Percentiles rank a stretch among this genome's conserved stretches.
Conservation (phyloP, 2,113 vertebrate genomes). For the Clarias gariepinus region DNA sequence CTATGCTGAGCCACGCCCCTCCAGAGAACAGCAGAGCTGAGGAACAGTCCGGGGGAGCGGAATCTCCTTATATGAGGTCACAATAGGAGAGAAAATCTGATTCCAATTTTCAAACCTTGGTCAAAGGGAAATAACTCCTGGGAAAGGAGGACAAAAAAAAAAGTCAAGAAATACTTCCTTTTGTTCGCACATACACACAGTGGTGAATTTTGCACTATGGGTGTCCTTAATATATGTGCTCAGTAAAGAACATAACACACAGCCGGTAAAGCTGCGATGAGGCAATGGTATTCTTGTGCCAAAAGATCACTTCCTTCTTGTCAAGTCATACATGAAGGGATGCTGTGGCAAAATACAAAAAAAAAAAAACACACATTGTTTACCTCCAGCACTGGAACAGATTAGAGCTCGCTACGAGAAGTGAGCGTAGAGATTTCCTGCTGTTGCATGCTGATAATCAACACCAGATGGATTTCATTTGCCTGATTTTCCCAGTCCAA, state of each 20-base stretch:
- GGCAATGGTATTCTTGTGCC: neutral
- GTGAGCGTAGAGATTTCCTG: constrained; percentile 19
- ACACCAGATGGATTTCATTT: constrained; percentile 36
- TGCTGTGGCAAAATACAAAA: neutral
- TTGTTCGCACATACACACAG: too few relatives aligned
- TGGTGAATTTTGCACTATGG: too few relatives aligned
- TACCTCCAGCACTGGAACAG: constrained; percentile 8
- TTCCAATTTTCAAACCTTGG: too few relatives aligned
- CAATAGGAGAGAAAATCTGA: too few relatives aligned
- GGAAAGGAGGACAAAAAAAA: too few relatives aligned
- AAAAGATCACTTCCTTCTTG: neutral
- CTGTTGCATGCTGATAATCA: constrained; percentile 4
- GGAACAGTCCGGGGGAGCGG: too few relatives aligned
- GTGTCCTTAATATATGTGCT: neutral
- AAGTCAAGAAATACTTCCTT: too few relatives aligned
- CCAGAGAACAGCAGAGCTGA: too few relatives aligned
- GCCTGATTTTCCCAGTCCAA: neutral
- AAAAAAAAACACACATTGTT: neutral
- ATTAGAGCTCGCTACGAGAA: constrained; percentile 16
- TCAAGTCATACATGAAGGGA: neutral
- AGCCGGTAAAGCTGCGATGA: neutral
- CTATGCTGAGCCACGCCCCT: too few relatives aligned
- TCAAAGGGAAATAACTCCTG: too few relatives aligned
- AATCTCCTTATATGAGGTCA: too few relatives aligned
- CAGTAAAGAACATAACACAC: neutral